Conservation (phyloP, 2,797 vertebrate genomes). For the Steatocranus sp. region DNA sequence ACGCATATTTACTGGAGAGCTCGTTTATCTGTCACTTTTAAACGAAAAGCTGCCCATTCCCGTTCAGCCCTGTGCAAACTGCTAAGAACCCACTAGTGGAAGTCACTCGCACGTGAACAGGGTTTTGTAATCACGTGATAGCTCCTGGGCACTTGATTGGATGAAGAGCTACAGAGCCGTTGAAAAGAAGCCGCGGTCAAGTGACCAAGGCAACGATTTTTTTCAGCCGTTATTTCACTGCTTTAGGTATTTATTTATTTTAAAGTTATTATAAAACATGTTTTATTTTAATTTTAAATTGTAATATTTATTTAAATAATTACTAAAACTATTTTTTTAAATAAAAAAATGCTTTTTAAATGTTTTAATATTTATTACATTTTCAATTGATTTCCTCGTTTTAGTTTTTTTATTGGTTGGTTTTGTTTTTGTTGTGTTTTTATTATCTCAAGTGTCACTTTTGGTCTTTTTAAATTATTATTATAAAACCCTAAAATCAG, state of each 20-base stretch:
- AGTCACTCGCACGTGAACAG: background rate
- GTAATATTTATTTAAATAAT: background rate
- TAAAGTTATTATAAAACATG: background rate
- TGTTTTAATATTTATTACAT: background rate
- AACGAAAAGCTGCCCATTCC: background rate
- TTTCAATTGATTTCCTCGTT: background rate
- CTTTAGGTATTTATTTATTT: background rate
- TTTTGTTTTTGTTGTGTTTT: background rate
- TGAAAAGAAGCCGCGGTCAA: background rate
- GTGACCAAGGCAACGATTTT: background rate
- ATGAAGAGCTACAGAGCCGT: background rate
- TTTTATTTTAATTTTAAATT: rapidly evolving
- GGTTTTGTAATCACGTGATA: slow-evolving; percentile 6
- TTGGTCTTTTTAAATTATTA: background rate
- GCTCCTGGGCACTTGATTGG: background rate
- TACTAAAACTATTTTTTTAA: background rate
- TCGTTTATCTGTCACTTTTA: background rate
- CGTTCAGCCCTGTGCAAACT: background rate
- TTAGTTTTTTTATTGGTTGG: background rate
- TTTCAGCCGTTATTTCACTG: background rate
- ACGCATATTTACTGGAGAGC: background rate
- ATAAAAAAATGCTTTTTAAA: background rate
- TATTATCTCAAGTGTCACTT: background rate
- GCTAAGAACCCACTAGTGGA: background rate
- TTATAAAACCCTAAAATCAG: background rate